phyloP scores from a whole-genome alignment of 92 coral and sea anemone genomes.

The Palythoa caribaeorum region DNA sequence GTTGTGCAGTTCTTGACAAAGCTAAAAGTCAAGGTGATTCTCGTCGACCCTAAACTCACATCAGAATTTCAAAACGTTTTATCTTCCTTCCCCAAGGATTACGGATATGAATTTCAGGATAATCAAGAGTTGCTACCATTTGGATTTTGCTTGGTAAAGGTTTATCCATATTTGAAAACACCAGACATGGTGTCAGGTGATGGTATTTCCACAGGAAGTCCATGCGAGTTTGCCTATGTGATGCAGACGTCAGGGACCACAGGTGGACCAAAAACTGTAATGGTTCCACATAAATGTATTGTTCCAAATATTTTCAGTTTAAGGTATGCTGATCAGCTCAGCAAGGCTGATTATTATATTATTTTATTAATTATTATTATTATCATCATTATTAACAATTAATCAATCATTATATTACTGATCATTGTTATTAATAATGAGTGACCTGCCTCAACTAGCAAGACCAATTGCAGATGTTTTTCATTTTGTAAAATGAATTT shows the following conservation, averaged over 20 bases:
- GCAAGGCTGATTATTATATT: neutral
- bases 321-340: constrained; percentile 47
- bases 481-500: no score
- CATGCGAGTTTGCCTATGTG: constrained; percentile 70
- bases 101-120: neutral
- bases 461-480: no score
- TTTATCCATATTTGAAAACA: constrained; percentile 10
- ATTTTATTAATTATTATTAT: no score
- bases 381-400: no score
- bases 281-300: constrained; percentile 91
- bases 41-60: constrained; percentile 58
- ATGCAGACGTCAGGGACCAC: constrained; percentile 99
- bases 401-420: no score
- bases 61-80: neutral
- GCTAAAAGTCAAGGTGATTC: constrained; percentile 46
- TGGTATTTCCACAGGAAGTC: neutral
- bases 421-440: no score
- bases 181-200: neutral
- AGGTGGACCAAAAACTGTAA: constrained; percentile 87
- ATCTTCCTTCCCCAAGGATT: neutral
- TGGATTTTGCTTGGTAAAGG: constrained; percentile 28
- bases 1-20: constrained; percentile 60
- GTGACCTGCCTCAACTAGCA: no score
- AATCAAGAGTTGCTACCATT: constrained; percentile 3
- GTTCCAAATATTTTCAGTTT: constrained; percentile 81